Conservation (phyloP, 2,797 vertebrate species). For the Fundulus diaphanus region DNA sequence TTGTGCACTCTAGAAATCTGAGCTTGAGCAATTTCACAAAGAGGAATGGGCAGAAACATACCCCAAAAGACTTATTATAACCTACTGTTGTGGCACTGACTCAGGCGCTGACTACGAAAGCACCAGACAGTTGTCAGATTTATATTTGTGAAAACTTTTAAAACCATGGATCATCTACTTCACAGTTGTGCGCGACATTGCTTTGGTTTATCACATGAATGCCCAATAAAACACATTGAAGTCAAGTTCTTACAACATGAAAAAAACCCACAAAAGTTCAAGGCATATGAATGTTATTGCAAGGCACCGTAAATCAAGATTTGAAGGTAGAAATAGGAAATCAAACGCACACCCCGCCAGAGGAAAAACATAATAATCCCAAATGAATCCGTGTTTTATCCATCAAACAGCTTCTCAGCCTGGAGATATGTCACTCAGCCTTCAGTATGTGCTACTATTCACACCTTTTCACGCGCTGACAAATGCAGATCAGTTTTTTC, state of each 20-base stretch:
- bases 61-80: neutral
- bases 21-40: neutral
- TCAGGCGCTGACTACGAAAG: neutral
- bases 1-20: neutral
- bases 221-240: neutral
- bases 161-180: neutral
- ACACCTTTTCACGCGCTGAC: constrained; percentile 34
- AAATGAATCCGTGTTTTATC: constrained; percentile 25
- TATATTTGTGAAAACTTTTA: neutral
- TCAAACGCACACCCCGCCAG: constrained; percentile 5
- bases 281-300: neutral
- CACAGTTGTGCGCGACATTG: neutral
- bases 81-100: neutral
- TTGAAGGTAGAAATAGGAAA: constrained; percentile 4
- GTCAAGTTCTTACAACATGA: neutral
- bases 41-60: neutral
- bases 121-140: neutral
- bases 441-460: neutral
- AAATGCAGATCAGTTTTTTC: constrained; percentile 23
- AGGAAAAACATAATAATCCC: constrained; percentile 11
- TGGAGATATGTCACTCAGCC: constrained; percentile 27
- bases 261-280: neutral
- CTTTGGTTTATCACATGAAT: neutral
- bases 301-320: neutral
- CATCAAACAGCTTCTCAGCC: constrained; percentile 25